Conservation (phyloP, 1,140 invertebrate species). For the Sitophilus oryzae region DNA sequence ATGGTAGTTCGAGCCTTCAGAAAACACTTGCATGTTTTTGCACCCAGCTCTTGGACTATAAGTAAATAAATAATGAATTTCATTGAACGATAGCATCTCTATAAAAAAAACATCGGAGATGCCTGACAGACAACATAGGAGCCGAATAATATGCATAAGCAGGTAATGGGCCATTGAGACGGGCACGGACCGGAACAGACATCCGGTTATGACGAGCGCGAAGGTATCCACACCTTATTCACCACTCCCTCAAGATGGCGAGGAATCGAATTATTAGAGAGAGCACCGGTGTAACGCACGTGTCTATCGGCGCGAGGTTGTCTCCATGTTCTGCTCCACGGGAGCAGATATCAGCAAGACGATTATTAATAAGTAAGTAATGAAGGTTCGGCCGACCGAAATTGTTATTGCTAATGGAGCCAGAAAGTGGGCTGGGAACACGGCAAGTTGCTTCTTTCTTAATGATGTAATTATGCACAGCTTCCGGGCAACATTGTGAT, state of each 20-base stretch:
- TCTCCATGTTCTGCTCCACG: constrained; percentile 16
- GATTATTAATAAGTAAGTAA: constrained; percentile 8
- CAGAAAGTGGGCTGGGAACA: no score
- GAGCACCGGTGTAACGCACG: constrained; percentile 4
- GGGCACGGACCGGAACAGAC: constrained; percentile 34
- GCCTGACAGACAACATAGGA: background rate
- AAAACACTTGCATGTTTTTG: no score
- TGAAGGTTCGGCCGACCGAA: constrained; percentile 4
- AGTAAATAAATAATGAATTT: no score
- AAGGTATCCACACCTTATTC: constrained; percentile 14
- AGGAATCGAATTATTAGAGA: constrained; percentile 17
- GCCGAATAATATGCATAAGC: constrained; percentile 14
- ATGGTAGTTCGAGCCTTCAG: no score
- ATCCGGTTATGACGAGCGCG: constrained; percentile 35
- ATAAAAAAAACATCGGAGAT: no score
- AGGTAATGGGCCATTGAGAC: constrained; percentile 36
- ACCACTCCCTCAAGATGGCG: constrained; percentile 23
- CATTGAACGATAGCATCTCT: no score
- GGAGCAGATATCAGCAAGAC: constrained; percentile 14
- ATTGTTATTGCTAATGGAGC: constrained; percentile 4
- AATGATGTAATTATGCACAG: no score
- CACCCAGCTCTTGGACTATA: no score
- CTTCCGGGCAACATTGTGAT: no score
- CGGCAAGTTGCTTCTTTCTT: no score
- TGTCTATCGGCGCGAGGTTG: constrained; percentile 7